phyloP scores from a whole-genome alignment of 2,113 vertebrate genomes.

The Oryzias woworae region DNA sequence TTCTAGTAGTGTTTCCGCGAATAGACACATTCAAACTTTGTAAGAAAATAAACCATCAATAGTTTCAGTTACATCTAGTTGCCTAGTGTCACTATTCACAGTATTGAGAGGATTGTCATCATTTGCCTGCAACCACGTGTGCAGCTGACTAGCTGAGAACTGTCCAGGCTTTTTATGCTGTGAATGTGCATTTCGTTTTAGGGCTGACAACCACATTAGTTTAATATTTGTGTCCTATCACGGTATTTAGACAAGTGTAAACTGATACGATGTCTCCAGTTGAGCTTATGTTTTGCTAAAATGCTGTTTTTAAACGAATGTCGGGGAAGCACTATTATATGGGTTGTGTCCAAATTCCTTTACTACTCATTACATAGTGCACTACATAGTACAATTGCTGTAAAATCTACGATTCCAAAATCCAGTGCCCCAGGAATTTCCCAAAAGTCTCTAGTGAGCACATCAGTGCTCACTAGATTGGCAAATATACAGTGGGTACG shows the following conservation, averaged over 20 bases:
- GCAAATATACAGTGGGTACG: no score
- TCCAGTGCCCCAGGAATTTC: no score
- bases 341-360: neutral
- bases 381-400: no score
- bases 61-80: neutral
- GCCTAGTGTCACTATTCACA: neutral
- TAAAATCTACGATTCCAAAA: no score
- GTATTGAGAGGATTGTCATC: neutral
- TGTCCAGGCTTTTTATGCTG: constrained; percentile 1
- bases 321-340: no score
- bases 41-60: neutral
- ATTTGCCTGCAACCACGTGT: neutral
- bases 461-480: no score
- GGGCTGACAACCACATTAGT: constrained; percentile 34
- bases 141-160: neutral
- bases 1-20: neutral
- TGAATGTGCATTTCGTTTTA: constrained; percentile 25
- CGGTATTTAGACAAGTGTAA: neutral
- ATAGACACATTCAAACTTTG: no score
- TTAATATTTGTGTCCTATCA: constrained; percentile 22
- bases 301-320: neutral
- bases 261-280: neutral
- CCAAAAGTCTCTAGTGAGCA: no score
- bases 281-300: neutral
- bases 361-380: no score